A percentile compares a stretch with the other conserved stretches of the same genome.
These are phyloP conservation scores for Bufotes viridis DNA, from an alignment of 2,797 vertebrate species.

Conservation along the genomic window DNA sequence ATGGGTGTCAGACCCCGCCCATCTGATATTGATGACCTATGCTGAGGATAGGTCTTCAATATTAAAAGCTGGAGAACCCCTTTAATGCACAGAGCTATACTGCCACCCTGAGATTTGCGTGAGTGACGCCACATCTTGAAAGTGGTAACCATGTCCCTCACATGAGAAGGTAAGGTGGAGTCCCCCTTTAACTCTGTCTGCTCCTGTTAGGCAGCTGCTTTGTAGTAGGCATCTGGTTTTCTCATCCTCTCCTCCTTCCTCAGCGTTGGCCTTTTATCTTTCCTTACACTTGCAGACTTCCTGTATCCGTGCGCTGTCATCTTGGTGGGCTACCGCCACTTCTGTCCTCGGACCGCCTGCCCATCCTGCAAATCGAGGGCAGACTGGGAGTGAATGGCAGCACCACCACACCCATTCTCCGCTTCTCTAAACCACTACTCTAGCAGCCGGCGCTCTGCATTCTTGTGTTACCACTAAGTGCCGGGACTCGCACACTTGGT, in stretches of 20 bases:
- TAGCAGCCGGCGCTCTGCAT: constrained; percentile 2
- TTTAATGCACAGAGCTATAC: no score
- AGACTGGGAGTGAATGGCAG: constrained; percentile 20
- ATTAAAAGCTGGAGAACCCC: no score
- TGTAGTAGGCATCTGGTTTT: constrained; percentile 10
- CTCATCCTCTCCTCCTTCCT: background rate
- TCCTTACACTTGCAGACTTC: background rate
- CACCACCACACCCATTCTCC: constrained; percentile 30
- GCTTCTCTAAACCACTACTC: constrained; percentile 39
- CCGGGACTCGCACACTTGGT: background rate
- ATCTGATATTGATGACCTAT: no score
- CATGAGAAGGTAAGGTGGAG: background rate
- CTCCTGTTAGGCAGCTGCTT: background rate
- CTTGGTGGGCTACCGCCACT: background rate
- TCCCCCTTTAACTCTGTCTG: background rate
- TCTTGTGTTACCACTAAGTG: constrained; percentile 18
- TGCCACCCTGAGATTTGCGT: no score
- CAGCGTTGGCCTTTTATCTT: background rate
- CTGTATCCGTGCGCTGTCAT: constrained; percentile 14
- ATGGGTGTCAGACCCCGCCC: no score
- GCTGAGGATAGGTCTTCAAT: no score
- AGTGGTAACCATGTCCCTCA: no score
- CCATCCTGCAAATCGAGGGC: background rate
- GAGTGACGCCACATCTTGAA: no score
- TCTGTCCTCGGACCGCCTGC: background rate